phyloP scores from a whole-genome alignment of 2,797 vertebrate genomes.

The Premnoplex brunnescens region DNA sequence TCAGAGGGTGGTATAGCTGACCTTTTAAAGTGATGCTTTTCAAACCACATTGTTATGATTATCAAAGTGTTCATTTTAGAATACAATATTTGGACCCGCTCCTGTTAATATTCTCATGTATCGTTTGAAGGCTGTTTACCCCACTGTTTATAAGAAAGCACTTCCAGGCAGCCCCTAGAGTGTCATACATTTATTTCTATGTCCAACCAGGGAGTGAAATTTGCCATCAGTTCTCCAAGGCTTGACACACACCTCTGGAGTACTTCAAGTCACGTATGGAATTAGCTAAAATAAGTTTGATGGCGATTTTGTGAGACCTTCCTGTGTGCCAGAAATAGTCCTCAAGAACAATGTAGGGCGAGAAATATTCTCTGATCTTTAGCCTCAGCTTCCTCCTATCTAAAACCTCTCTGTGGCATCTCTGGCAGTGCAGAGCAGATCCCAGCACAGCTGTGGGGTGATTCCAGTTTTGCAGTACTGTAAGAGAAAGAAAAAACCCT shows the following conservation, averaged over 20 bases:
- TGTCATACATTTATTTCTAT: neutral
- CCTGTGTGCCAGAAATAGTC: slow-evolving; percentile 53
- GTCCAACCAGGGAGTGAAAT: neutral
- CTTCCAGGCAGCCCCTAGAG: neutral
- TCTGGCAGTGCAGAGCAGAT: neutral
- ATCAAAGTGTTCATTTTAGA: slow-evolving; percentile 56
- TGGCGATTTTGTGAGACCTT: slow-evolving; percentile 36
- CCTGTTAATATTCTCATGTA: neutral
- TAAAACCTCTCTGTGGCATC: neutral
- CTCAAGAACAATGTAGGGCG: slow-evolving; percentile 16
- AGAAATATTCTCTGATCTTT: slow-evolving; percentile 59
- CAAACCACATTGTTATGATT: slow-evolving; percentile 78
- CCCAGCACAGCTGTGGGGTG: neutral
- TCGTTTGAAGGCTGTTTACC: neutral
- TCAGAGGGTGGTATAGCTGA: slow-evolving; percentile 67
- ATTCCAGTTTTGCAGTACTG: neutral
- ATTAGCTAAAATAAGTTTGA: slow-evolving; percentile 33
- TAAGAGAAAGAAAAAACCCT: neutral
- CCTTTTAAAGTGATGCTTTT: slow-evolving; percentile 77
- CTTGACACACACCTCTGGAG: neutral
- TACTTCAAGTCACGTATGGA: neutral
- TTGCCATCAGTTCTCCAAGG: neutral
- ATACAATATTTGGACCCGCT: slow-evolving; percentile 42
- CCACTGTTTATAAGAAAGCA: neutral
- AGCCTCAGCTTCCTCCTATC: slow-evolving; percentile 65